Evolutionary conservation across 1,140 invertebrate species (phyloP).

Genomic region (Limonius californicus): DNA sequence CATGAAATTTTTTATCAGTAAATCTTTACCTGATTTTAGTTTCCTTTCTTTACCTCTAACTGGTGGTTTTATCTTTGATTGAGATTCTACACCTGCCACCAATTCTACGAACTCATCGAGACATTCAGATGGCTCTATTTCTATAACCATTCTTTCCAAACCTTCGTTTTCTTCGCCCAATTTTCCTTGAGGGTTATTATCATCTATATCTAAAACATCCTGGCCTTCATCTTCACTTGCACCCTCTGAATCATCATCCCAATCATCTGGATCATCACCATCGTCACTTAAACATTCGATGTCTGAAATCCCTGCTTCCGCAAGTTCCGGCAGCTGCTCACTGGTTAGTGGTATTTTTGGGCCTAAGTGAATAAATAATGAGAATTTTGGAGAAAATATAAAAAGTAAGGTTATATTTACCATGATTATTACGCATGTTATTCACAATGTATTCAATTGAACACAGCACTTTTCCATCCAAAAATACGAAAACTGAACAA

Average conservation of each 20-base stretch:
- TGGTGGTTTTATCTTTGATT: background rate
- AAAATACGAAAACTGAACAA: too few species aligned
- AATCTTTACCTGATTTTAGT: background rate
- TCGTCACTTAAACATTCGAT: background rate
- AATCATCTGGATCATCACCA: background rate
- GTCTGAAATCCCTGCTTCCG: background rate
- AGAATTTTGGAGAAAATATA: background rate
- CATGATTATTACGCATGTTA: too few species aligned
- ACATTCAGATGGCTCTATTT: background rate
- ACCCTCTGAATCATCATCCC: background rate
- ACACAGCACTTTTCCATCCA: too few species aligned
- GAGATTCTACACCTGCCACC: too few species aligned
- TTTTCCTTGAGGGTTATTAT: background rate
- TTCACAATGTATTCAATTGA: too few species aligned
- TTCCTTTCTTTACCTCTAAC: background rate
- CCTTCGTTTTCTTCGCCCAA: background rate
- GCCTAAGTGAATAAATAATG: background rate
- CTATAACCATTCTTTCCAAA: background rate
- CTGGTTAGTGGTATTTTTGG: background rate
- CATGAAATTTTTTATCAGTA: background rate
- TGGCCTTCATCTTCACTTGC: background rate
- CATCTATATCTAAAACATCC: background rate
- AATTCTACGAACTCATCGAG: background rate
- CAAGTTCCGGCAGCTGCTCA: background rate
- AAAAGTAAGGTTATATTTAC: background rate